A percentile compares a stretch with the other conserved stretches of the same genome.
These are phyloP conservation scores for Drosophila anomelani DNA, from an alignment of 2,888 invertebrate species.

Conservation along the genomic window DNA sequence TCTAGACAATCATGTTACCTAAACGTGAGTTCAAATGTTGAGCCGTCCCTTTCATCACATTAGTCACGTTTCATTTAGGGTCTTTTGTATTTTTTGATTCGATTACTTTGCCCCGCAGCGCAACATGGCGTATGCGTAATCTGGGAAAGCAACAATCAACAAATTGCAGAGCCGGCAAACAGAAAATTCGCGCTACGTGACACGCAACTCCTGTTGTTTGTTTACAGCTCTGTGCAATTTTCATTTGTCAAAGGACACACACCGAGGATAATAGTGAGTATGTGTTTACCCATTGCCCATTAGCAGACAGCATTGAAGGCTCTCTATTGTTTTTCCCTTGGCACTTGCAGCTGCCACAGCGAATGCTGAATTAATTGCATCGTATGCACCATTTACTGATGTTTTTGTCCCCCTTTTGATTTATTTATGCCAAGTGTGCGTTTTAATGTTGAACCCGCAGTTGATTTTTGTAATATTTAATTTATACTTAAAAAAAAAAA, in stretches of 20 bases:
- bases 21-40: background rate
- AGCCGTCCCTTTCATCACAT: background rate
- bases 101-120: background rate
- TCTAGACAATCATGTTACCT: background rate
- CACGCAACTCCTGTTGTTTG: slow-evolving; percentile 35
- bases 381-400: slow-evolving; percentile 20
- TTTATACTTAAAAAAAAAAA: background rate
- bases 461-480: background rate
- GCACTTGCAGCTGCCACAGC: background rate
- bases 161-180: slow-evolving; percentile 27
- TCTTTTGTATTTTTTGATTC: slow-evolving; percentile 8
- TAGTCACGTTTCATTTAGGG: slow-evolving; percentile 12
- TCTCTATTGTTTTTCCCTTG: slow-evolving; percentile 11
- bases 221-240: slow-evolving; percentile 48
- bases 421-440: slow-evolving; percentile 18
- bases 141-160: slow-evolving; percentile 26
- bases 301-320: slow-evolving; percentile 17
- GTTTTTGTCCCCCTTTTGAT: slow-evolving; percentile 8
- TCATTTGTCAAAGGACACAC: slow-evolving; percentile 41
- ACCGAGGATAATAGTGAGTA: background rate
- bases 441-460: background rate
- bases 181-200: slow-evolving; percentile 39
- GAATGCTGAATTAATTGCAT: slow-evolving; percentile 33
- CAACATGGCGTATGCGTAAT: slow-evolving; percentile 42
- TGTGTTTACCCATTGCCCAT: slow-evolving; percentile 33